A percentile compares a stretch with the other conserved stretches of the same genome.
phyloP scores from a whole-genome alignment of 2,113 vertebrate genomes.

The Gambusia holbrooki region DNA sequence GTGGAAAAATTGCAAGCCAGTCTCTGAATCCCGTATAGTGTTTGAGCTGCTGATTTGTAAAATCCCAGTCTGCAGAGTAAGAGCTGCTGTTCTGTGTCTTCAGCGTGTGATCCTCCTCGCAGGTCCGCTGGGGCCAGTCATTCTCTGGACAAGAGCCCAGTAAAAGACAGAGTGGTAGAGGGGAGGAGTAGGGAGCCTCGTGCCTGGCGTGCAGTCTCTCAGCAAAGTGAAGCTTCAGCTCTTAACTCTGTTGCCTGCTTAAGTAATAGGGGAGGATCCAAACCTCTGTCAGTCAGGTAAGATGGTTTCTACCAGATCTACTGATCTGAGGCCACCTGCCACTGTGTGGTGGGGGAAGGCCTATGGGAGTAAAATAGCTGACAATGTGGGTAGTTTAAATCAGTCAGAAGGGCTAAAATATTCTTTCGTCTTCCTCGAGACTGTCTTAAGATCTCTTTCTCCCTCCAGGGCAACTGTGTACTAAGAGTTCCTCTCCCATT shows the following conservation, averaged over 20 bases:
- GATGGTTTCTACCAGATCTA: slow-evolving; percentile 46
- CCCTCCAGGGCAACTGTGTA: slow-evolving; percentile 47
- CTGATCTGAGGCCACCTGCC: slow-evolving; percentile 62
- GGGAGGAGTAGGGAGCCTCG: slow-evolving; percentile 69
- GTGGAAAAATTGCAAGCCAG: slow-evolving; percentile 1
- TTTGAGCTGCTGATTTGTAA: slow-evolving; percentile 41
- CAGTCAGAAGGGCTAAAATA: slow-evolving; percentile 46
- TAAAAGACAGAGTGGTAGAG: slow-evolving; percentile 60
- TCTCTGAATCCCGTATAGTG: slow-evolving; percentile 34
- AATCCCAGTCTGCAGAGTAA: slow-evolving; percentile 36
- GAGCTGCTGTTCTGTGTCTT: slow-evolving; percentile 50
- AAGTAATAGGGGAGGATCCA: slow-evolving; percentile 60
- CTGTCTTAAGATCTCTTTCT: slow-evolving; percentile 43
- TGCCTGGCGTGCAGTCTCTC: slow-evolving; percentile 71
- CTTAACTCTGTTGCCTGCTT: slow-evolving; percentile 59
- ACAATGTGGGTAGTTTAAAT: slow-evolving; percentile 29
- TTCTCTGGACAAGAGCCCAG: slow-evolving; percentile 72
- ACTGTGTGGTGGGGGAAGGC: slow-evolving; percentile 28
- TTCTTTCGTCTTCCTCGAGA: slow-evolving; percentile 34
- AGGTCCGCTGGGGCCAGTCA: slow-evolving; percentile 69
- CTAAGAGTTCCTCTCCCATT: slow-evolving; percentile 42
- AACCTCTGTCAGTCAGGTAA: slow-evolving; percentile 53
- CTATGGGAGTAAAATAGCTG: slow-evolving; percentile 16
- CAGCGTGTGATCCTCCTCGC: slow-evolving; percentile 57
- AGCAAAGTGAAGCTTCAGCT: slow-evolving; percentile 62